These are phyloP conservation scores for Tylochromis polylepis DNA, from an alignment of 2,113 vertebrate species.

Conservation along the genomic window DNA sequence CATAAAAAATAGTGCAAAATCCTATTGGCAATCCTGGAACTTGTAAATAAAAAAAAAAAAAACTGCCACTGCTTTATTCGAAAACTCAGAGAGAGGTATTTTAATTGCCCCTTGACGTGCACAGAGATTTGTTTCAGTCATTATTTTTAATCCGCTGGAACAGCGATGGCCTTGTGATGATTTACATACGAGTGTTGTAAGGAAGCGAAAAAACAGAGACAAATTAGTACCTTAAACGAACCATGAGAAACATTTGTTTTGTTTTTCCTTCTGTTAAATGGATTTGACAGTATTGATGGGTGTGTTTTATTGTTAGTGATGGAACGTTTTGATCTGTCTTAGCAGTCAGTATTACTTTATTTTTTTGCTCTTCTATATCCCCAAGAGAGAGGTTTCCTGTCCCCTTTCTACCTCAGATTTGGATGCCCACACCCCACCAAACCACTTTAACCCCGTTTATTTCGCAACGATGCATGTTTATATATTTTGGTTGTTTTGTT, in stretches of 20 bases:
- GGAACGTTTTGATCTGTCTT: slow-evolving; percentile 58
- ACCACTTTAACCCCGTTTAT: slow-evolving; percentile 64
- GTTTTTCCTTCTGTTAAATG: slow-evolving; percentile 36
- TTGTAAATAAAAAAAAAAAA: slow-evolving; percentile 51
- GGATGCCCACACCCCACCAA: slow-evolving; percentile 49
- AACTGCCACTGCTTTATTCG: slow-evolving; percentile 23
- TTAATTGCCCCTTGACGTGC: background rate
- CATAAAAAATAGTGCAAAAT: slow-evolving; percentile 6
- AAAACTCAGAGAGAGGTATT: slow-evolving; percentile 2
- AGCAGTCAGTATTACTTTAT: slow-evolving; percentile 31
- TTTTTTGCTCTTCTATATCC: slow-evolving; percentile 37
- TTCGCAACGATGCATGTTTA: slow-evolving; percentile 71
- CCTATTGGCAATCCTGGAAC: slow-evolving; percentile 19
- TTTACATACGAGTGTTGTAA: slow-evolving; percentile 2
- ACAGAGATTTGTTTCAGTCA: slow-evolving; percentile 9
- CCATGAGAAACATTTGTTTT: slow-evolving; percentile 2
- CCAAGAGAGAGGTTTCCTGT: slow-evolving; percentile 43
- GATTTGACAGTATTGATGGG: slow-evolving; percentile 43
- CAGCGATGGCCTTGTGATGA: background rate
- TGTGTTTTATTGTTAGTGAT: slow-evolving; percentile 60
- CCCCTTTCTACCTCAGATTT: slow-evolving; percentile 74
- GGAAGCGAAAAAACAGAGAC: background rate
- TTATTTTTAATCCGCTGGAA: slow-evolving; percentile 19
- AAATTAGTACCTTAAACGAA: background rate
- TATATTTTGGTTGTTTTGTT: slow-evolving; percentile 74